phyloP scores from a whole-genome alignment of 2,113 vertebrate species.

The Platichthys stellatus region DNA sequence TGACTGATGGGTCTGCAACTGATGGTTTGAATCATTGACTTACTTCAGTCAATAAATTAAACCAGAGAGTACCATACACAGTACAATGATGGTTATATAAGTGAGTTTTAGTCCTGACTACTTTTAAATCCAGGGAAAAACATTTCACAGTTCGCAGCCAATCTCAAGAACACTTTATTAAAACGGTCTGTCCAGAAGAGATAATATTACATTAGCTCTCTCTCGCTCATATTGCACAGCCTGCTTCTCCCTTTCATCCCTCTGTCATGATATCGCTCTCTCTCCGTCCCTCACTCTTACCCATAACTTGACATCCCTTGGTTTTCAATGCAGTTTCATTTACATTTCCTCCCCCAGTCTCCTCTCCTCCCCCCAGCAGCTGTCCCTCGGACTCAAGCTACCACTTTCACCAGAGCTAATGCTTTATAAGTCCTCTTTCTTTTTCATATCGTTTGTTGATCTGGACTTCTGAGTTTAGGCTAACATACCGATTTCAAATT shows the following conservation, averaged over 20 bases:
- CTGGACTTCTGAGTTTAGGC: neutral
- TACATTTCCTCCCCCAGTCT: neutral
- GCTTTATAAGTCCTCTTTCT: neutral
- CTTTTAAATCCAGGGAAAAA: no score
- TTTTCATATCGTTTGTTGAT: neutral
- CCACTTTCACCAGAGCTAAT: neutral
- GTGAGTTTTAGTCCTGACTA: no score
- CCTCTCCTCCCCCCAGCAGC: neutral
- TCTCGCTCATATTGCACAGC: neutral
- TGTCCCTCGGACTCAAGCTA: neutral
- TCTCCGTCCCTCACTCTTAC: neutral
- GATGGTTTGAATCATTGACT: no score
- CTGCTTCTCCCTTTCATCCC: neutral
- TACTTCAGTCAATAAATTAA: no score
- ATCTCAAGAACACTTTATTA: neutral
- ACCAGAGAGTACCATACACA: no score
- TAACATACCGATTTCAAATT: neutral
- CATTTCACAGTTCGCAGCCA: neutral
- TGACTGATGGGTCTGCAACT: no score
- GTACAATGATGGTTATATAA: no score
- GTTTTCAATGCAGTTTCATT: neutral
- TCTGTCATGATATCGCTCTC: neutral
- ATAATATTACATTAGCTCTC: neutral
- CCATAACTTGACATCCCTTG: neutral
- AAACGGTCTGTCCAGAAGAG: neutral